A percentile compares a stretch with the other conserved stretches of the same genome.
These are phyloP conservation scores for Plutella xylostella DNA, from an alignment of 2,888 invertebrate genomes.

Conservation along the genomic window DNA sequence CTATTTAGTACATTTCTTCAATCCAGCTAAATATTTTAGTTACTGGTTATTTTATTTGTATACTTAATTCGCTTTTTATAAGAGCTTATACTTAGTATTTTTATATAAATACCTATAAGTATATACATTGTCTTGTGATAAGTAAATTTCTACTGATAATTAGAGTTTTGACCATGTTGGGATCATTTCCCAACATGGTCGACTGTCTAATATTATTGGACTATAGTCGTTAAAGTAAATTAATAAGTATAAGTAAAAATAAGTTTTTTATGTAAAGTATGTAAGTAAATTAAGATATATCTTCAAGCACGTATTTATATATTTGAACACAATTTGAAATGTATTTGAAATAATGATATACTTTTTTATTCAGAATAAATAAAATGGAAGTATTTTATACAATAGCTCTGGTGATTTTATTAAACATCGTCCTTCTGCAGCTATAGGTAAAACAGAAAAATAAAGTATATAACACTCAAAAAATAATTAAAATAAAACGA, in stretches of 20 bases:
- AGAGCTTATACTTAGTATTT: too few relatives aligned
- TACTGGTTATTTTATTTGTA: too few relatives aligned
- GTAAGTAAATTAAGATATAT: slow-evolving; percentile 29
- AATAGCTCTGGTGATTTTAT: too few relatives aligned
- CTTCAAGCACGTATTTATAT: background rate
- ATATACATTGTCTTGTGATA: slow-evolving; percentile 1
- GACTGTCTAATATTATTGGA: slow-evolving; percentile 56
- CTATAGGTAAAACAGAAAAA: too few relatives aligned
- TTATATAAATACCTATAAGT: too few relatives aligned
- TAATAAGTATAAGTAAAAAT: slow-evolving; percentile 19
- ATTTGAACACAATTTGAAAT: slow-evolving; percentile 10
- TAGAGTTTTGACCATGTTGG: slow-evolving; percentile 60
- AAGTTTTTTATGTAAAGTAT: slow-evolving; percentile 29
- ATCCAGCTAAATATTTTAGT: too few relatives aligned
- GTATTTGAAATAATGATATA: slow-evolving; percentile 27
- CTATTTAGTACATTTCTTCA: background rate
- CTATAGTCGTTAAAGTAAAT: slow-evolving; percentile 26
- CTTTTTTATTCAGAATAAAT: slow-evolving; percentile 39
- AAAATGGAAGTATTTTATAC: slow-evolving; percentile 50
- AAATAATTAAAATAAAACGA: too few relatives aligned
- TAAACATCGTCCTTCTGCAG: too few relatives aligned
- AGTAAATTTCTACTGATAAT: slow-evolving; percentile 25
- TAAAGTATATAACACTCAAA: too few relatives aligned
- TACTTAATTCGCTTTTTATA: too few relatives aligned
- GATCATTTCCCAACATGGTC: slow-evolving; percentile 38